These are phyloP conservation scores for Saccopteryx bilineata DNA, from an alignment of 2,113 vertebrate species.

Conservation along the genomic window DNA sequence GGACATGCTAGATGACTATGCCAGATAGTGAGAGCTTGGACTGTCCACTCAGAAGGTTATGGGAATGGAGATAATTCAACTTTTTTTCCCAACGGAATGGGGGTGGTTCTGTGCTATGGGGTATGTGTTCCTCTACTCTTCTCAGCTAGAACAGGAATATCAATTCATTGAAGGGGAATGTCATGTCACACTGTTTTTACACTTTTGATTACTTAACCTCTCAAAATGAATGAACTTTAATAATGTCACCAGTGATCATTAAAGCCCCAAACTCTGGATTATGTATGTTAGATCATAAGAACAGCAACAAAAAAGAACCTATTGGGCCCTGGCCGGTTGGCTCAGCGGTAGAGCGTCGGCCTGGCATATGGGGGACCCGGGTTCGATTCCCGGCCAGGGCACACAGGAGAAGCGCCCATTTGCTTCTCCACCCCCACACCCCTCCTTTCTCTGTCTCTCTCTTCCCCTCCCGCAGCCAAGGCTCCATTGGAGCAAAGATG, in stretches of 20 bases:
- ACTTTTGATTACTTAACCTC: not conserved
- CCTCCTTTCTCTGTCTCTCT: too few species aligned
- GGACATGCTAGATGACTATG: not conserved
- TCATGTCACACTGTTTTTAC: not conserved
- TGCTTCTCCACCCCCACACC: too few species aligned
- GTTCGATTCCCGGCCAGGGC: too few species aligned
- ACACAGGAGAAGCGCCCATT: too few species aligned
- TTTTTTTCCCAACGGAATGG: not conserved
- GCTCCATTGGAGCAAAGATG: too few species aligned
- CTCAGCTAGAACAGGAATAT: not conserved
- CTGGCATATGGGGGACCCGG: too few species aligned
- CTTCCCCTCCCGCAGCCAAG: too few species aligned
- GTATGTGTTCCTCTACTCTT: not conserved
- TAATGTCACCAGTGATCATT: conserved; percentile 9
- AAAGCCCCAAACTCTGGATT: not conserved
- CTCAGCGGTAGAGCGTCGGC: too few species aligned
- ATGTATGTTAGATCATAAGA: not conserved
- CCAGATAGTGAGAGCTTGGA: not conserved
- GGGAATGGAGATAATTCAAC: not conserved
- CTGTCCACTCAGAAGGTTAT: not conserved
- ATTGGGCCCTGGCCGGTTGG: too few species aligned
- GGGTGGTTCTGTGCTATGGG: not conserved
- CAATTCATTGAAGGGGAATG: not conserved
- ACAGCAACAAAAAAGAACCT: not conserved
- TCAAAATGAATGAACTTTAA: conserved; percentile 46